Percentiles rank a stretch among this genome's conserved stretches.
phyloP scores from a whole-genome alignment of 2,113 vertebrate species.

The Agapornis roseicollis region DNA sequence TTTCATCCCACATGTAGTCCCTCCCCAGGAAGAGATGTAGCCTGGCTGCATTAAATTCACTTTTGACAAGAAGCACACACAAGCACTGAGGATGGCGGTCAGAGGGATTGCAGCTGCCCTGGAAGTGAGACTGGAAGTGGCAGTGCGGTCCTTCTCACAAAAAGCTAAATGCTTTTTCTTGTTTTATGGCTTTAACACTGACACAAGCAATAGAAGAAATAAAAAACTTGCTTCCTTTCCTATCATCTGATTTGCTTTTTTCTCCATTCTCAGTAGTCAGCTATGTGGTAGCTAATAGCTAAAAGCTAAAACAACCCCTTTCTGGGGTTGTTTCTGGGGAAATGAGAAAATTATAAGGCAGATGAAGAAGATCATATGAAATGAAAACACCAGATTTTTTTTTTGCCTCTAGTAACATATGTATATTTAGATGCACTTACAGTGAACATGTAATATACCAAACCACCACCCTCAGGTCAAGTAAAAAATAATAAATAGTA shows the following conservation, averaged over 20 bases:
- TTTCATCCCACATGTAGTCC: neutral
- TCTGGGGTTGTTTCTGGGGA: neutral
- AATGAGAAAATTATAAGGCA: conserved; percentile 25
- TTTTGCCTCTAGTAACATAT: neutral
- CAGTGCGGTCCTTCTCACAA: neutral
- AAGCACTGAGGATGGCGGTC: neutral
- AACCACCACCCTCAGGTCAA: neutral
- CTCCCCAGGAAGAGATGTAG: neutral
- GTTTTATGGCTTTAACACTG: neutral
- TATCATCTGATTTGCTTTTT: neutral
- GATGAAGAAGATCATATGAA: neutral
- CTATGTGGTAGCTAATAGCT: neutral
- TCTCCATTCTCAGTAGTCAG: neutral
- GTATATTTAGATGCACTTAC: conserved; percentile 32
- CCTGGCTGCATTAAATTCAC: neutral
- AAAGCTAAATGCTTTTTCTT: neutral
- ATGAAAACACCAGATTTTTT: conserved; percentile 22
- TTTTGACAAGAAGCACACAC: neutral
- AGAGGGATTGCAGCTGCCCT: neutral
- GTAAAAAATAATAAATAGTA: neutral
- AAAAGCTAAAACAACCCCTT: neutral
- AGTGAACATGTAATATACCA: neutral
- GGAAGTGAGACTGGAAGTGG: neutral
- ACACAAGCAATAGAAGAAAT: neutral
- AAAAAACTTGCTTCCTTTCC: neutral